These are phyloP conservation scores for Leucophenga montana DNA, from an alignment of 2,888 invertebrate species.

Conservation along the genomic window DNA sequence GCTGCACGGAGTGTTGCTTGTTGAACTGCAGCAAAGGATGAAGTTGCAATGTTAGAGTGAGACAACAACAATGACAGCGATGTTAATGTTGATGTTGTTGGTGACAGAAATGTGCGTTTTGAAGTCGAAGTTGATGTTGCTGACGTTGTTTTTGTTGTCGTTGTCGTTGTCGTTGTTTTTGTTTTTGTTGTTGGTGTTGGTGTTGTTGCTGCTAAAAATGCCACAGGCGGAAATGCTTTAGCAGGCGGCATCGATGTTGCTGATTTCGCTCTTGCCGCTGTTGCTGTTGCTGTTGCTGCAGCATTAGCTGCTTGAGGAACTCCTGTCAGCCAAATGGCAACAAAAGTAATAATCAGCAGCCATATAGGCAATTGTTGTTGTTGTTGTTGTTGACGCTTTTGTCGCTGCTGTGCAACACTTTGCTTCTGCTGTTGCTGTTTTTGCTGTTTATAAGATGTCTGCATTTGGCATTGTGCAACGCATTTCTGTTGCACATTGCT, in stretches of 20 bases:
- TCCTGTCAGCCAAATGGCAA: constrained; percentile 26
- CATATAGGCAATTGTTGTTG: constrained; percentile 52
- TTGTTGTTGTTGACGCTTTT: constrained; percentile 46
- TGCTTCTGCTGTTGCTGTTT: constrained; percentile 7
- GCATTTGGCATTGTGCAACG: constrained; percentile 51
- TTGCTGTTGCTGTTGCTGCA: constrained; percentile 35
- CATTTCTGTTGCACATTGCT: constrained; percentile 47
- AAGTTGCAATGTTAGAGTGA: constrained; percentile 41
- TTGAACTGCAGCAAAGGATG: constrained; percentile 27
- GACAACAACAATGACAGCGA: constrained; percentile 41
- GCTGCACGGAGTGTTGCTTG: constrained; percentile 27
- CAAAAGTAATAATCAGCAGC: not conserved
- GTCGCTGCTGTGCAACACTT: constrained; percentile 34
- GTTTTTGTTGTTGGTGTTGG: constrained; percentile 34
- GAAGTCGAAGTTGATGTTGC: constrained; percentile 18
- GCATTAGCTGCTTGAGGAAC: constrained; percentile 45
- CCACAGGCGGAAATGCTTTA: constrained; percentile 42
- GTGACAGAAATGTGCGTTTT: constrained; percentile 27
- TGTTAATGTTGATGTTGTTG: constrained; percentile 21
- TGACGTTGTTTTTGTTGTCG: constrained; percentile 33
- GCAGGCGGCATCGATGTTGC: constrained; percentile 46
- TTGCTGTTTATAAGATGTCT: not conserved
- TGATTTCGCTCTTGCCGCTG: constrained; percentile 38
- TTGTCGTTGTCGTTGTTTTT: constrained; percentile 32
- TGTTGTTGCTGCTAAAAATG: constrained; percentile 40